Conservation (phyloP, 2,888 invertebrate genomes). For the Eustalomyia histrio region DNA sequence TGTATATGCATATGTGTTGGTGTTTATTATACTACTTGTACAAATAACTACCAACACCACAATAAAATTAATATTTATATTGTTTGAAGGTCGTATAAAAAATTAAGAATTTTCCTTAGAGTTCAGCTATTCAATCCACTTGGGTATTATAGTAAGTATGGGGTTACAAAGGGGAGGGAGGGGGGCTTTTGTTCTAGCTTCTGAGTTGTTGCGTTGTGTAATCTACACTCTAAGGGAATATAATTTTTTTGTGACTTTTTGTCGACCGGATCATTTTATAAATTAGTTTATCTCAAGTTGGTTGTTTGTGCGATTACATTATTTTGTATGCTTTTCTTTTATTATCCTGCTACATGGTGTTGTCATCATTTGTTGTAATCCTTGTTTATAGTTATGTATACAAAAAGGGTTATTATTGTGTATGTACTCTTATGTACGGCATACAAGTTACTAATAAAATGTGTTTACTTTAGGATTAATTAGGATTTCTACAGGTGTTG, state of each 20-base stretch:
- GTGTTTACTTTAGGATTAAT: conserved; percentile 60
- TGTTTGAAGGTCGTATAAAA: conserved; percentile 61
- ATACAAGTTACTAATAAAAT: conserved; percentile 38
- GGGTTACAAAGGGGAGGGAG: conserved; percentile 54
- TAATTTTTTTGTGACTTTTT: conserved; percentile 15
- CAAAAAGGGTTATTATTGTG: neutral
- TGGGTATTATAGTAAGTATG: conserved; percentile 3
- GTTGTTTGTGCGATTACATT: neutral
- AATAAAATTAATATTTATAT: conserved; percentile 59
- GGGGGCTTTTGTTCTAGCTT: neutral
- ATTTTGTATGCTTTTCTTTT: neutral
- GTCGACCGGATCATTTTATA: conserved; percentile 50
- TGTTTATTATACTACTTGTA: conserved; percentile 9
- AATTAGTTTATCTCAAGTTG: conserved; percentile 61
- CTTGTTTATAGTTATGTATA: conserved; percentile 24
- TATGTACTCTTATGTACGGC: neutral
- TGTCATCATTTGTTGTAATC: conserved; percentile 49
- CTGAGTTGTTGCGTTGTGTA: neutral
- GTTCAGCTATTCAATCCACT: conserved; percentile 3
- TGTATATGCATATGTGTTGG: neutral
- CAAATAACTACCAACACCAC: conserved; percentile 16
- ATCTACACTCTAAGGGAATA: conserved; percentile 20
- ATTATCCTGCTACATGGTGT: conserved; percentile 32
- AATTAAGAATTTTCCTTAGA: conserved; percentile 46
- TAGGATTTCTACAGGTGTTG: conserved; percentile 64